Base-by-base conservation (phyloP, 2,797 vertebrate genomes). In the Anomalospiza imberbis region DNA sequence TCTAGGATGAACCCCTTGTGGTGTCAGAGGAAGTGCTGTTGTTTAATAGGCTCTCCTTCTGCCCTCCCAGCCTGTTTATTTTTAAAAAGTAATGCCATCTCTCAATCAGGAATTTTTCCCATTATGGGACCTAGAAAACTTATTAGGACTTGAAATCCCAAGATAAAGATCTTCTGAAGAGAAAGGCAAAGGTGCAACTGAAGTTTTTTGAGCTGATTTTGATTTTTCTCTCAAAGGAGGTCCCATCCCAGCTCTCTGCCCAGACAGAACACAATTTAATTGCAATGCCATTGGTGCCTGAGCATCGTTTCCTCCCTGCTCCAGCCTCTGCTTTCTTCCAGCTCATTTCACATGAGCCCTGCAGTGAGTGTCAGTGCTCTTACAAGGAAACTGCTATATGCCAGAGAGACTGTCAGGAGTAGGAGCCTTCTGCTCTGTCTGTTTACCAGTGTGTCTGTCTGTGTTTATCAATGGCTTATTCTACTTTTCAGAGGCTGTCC, bases 341-440 rank as follows among this genome's bases (percentile, higher is more conserved):
- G 91, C 77, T 92, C 50, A 0, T 58, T 96, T 96, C 91, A 93
- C 94, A 93, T 17, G 53, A 95, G 94, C 95, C 94, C 94, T 95
- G 92, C 94, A 96, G 92, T 88, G 82, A 95, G 91, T 70, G 92
- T 67, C 91, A 94, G 82, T 0, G 7, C 79, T 95, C 89, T 63
- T 82, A 78, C 48, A 76, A 73, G 82, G 88, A 79, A 91, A 84
- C 74, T 63, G 85, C 94, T 86, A 12, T 54, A 84, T 1, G 4
- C 55, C 12, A 1, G 76, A 73, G 74, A 96, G 76, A 80, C 76
- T 92, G 94, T 88, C 95, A 95, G 88, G 57, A 95, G 81, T 3
- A 1, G 77, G 53, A 94, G 91, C 89, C 85, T 96, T 96, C 94
- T 94, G 95, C 88, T 90, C 91, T 82, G 92, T 95, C 92, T 95